Conservation (phyloP, 2,888 invertebrate species). For the Mesorhabditis spiculigera region DNA sequence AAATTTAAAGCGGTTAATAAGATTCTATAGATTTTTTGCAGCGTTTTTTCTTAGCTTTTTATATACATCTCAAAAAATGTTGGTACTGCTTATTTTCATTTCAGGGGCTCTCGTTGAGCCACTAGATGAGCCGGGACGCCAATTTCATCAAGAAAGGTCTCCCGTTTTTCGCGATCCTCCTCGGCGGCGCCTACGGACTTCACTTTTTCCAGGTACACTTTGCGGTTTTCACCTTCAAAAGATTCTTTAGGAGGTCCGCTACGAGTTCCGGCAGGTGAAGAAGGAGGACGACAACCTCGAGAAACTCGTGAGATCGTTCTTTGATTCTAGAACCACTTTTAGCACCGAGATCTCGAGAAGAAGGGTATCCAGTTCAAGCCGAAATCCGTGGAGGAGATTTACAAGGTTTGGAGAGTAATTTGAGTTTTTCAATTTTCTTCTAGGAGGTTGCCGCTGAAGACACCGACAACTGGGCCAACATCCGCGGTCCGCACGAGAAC, state of each 20-base stretch:
- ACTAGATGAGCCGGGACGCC: no score
- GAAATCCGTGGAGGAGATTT: conserved; percentile 43
- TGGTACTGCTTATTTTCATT: no score
- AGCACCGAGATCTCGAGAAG: conserved; percentile 30
- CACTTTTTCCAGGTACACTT: conserved; percentile 51
- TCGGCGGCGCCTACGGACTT: conserved; percentile 49
- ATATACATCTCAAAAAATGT: no score
- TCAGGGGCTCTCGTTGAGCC: no score
- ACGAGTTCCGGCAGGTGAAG: conserved; percentile 43
- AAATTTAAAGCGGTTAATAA: no score
- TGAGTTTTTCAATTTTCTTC: not conserved
- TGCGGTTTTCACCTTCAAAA: not conserved
- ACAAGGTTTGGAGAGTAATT: conserved; percentile 29
- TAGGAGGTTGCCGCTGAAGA: conserved; percentile 48
- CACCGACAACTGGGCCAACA: conserved; percentile 54
- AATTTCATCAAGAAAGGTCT: conserved; percentile 41
- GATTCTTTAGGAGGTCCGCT: conserved; percentile 38
- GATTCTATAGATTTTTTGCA: no score
- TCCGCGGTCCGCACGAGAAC: conserved; percentile 52
- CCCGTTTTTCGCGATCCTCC: conserved; percentile 48
- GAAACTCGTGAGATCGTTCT: conserved; percentile 26
- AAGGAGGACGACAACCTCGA: conserved; percentile 41
- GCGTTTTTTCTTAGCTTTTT: no score
- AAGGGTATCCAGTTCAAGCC: conserved; percentile 39
- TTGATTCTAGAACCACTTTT: not conserved